Evolutionary conservation across 2,888 invertebrate species (phyloP), one percentile per base, ranked within the genome.

Genomic region (Drosophila gaucha): DNA sequence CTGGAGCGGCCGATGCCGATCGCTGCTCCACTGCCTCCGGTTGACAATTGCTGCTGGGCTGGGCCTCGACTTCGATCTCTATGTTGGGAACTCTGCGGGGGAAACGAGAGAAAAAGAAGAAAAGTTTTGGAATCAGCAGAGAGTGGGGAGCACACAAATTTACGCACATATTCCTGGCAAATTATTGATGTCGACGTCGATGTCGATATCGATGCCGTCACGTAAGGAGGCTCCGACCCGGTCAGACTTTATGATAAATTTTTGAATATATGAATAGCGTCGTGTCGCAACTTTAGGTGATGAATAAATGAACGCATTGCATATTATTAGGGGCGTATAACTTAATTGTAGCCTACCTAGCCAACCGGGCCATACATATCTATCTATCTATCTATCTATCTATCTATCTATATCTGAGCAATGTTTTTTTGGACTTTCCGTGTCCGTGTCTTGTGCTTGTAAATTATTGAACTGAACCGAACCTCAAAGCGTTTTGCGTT

Each of bases 181-280:
- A 44, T 68, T 46, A 75, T 67, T 51, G 51, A 47, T 52, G 56
- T 9, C 36, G 49, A 50, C 18, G 33, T 12, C 38, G 44, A 44
- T 31, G 36, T 2, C 44, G 18, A 49, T 28, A 41, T 24, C 43
- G 31, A 49, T 41, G 39, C 35, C 16, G 83, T 76, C 86, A 86
- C 80, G 80, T 86, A 80, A 82, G 87, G 79, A 73, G 86, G 47
- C 57, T 63, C 46, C 59, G 46, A 56, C 46, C 67, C 55, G 64
- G 66, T 50, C 80, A 67, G 74, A 68, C 75, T 87, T 85, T 89
- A 89, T 91, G 90, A 89, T 86, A 80, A 89, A 89, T 87, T 90
- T 89, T 88, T 89, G 79, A 90, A 90, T 90, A 91, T 90, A 90
- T 90, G 89, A 90, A 91, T 90, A 90, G 84, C 71, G 66, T 35